Conservation (phyloP, 2,113 vertebrate species). For the Macaca fascicularis region T2T-MFA8v1.1 NC_088375.1:229006001-229006500, state of each 20-base stretch:
- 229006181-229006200: rapidly evolving
- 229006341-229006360: rapidly evolving
- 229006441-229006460: rapidly evolving
- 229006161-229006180: rapidly evolving
- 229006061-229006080: background rate
- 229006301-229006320: rapidly evolving
- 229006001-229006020: no score
- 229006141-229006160: no score
- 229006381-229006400: background rate
- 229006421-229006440: background rate
- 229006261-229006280: background rate
- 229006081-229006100: background rate
- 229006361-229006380: rapidly evolving
- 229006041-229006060: background rate
- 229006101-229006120: rapidly evolving
- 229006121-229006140: background rate
- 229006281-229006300: rapidly evolving
- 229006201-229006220: no score
- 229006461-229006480: rapidly evolving
- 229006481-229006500: background rate
- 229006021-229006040: no score
- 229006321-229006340: background rate
- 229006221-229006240: background rate
- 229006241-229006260: no score
- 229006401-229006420: background rate